Evolutionary conservation across 2,113 vertebrate species (phyloP), one percentile per base, ranked within the genome.

Genomic region (Sebastes fasciatus): DNA sequence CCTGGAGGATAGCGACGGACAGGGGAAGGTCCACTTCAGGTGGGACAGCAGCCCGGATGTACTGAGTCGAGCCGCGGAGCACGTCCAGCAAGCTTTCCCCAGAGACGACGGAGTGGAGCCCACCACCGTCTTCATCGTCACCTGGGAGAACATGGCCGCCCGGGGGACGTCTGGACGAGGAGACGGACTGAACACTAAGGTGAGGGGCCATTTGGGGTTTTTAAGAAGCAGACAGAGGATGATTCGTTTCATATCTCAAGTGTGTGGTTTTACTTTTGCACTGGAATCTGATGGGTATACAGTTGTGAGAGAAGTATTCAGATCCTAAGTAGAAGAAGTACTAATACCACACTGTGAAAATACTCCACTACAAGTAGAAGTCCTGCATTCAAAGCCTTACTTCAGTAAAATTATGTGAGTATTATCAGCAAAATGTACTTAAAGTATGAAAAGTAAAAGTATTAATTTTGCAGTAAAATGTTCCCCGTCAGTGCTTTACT

Each of bases 111-210:
- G 16, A 23, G 95, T 95, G 81, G 85, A 94, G 45, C 96, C 95
- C 40, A 90, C 0, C 5, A 89, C 90, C 8, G 91, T 89, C 52
- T 62, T 98, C 52, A 74, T 99, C 26, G 95, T 97, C 86, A 99
- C 97, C 8, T 99, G 98, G 98, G 96, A 96, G n/a, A 95, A 95
- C 0, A 93, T 99, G 85, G 92, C 94, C 9, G 93, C 97, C 40
- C 92, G 91, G 7, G 92, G 88, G 57, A 70, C 74, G 6, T 26
- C 71, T 0, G 88, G 86, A 54, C 77, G 89, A 88, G 94, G 94
- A 80, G 81, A 90, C 1, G 14, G 76, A 64, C 64, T 85, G 60
- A 91, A 94, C 71, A 86, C 52, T 26, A 92, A 96, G 96, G 98
- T 97, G 61, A 94, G 86, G 23, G 14, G 43, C 5, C 8, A 2